Evolutionary conservation across 2,888 invertebrate genomes (phyloP), one percentile per base, ranked within the genome.

Genomic region (Ochlodes sylvanus): DNA sequence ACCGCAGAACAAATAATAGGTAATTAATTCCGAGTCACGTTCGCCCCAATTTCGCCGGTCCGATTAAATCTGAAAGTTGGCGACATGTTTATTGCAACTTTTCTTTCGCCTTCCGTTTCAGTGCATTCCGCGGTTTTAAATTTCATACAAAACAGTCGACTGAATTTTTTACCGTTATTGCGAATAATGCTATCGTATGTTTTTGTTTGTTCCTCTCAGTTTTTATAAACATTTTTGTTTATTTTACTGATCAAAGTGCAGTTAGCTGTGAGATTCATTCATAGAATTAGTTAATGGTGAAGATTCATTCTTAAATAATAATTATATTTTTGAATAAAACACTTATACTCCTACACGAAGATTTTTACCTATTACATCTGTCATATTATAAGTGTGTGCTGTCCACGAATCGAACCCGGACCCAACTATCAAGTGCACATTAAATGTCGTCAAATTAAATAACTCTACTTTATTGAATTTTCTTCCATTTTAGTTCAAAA

Each of bases 11-110:
- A 42, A 54, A 17, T 15, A 15, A 44, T 15, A 15, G 15, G 27
- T 32, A 44, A 63, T 55, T 32, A 42, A 55, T 63, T 63, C 42
- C n/a, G 9, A 55, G 55, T 63, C 63, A 63, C 63, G 63, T 56
- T 63, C 34, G 63, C 17, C 63, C 63, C 42, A 14, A 63, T 56
- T 63, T 63, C 15, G 55, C 15, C 44, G 44, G 17, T 63, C 41
- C 9, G 34, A 15, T 63, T 42, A 55, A 44, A 56, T 56, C 17
- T 44, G 63, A 44, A 63, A 63, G 62, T 27, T 55, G 63, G 19
- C 19, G 63, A 56, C 55, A 56, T 34, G 0, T 32, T 32, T 55
- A 44, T 63, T 56, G 42, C 27, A 42, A 63, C 44, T 56, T 56
- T 56, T 50, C 47, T 32, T 12, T 55, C 27, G 14, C 27, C 27